Conservation (phyloP, 2,797 vertebrate genomes). For the Karalla daura region DNA sequence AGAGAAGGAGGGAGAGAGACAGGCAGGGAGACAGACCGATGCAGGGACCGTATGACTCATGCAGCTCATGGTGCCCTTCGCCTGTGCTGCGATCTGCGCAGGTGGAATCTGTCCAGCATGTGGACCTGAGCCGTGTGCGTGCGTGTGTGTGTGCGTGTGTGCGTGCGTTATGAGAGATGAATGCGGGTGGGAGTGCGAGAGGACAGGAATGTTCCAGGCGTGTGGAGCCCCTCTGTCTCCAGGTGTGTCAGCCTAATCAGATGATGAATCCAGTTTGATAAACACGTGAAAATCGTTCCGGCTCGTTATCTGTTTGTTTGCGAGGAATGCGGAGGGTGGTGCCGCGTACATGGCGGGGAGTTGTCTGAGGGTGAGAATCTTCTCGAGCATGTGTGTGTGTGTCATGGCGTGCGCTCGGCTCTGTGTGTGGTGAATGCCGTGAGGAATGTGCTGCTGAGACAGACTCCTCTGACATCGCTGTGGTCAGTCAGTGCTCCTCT, state of each 20-base stretch:
- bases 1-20: constrained; percentile 12
- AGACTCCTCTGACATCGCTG: constrained; percentile 59
- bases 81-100: constrained; percentile 52
- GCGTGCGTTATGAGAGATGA: constrained; percentile 14
- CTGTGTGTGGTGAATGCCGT: constrained; percentile 57
- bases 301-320: constrained; percentile 59
- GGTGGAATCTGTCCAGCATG: constrained; percentile 62
- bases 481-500: constrained; percentile 62
- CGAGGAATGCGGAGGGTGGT: constrained; percentile 65
- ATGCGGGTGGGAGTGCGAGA: constrained; percentile 36
- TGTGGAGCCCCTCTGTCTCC: constrained; percentile 11
- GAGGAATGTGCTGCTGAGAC: constrained; percentile 66
- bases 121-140: background rate
- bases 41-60: constrained; percentile 69
- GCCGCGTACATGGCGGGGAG: constrained; percentile 35
- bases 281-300: constrained; percentile 9
- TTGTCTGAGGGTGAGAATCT: constrained; percentile 55
- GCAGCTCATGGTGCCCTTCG: constrained; percentile 63
- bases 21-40: constrained; percentile 23
- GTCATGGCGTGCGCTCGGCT: constrained; percentile 20
- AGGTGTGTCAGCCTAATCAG: constrained; percentile 48
- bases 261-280: constrained; percentile 9
- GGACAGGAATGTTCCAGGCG: constrained; percentile 46
- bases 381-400: constrained; percentile 42
- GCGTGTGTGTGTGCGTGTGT: constrained; percentile 3